Percentiles rank a stretch among this genome's conserved stretches.
Conservation (phyloP, 2,888 invertebrate genomes). For the Lordiphosa fenestrarum region DNA sequence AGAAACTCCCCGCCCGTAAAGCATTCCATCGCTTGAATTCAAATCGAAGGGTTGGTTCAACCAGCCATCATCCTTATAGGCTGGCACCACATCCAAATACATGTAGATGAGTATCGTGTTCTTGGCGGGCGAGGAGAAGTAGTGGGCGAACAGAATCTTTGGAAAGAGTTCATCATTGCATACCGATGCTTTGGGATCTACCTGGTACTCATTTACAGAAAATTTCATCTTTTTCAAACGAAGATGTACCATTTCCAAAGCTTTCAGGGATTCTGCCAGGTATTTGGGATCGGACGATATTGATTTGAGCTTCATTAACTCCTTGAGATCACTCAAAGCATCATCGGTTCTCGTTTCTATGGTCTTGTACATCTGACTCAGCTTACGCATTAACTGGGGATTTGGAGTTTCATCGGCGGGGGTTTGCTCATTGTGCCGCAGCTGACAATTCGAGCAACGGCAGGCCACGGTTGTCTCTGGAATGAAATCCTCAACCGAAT, state of each 20-base stretch:
- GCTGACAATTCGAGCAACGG: no score
- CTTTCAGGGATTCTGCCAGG: conserved; percentile 11
- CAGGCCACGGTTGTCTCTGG: no score
- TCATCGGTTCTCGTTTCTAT: conserved; percentile 13
- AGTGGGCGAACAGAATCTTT: conserved; percentile 43
- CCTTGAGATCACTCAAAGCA: conserved; percentile 11
- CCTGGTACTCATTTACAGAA: conserved; percentile 3
- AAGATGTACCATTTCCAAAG: conserved; percentile 29
- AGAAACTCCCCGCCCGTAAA: conserved; percentile 46
- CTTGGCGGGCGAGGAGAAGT: conserved; percentile 49
- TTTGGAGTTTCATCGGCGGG: no score
- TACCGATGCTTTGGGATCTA: neutral
- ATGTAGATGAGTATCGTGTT: conserved; percentile 40
- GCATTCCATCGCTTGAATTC: conserved; percentile 1
- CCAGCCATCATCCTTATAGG: conserved; percentile 26
- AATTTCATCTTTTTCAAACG: conserved; percentile 33
- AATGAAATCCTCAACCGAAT: no score
- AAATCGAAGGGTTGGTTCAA: conserved; percentile 37
- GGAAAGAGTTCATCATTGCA: conserved; percentile 2
- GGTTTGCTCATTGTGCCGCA: no score
- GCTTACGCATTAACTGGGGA: no score
- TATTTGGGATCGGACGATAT: conserved; percentile 27
- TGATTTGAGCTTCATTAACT: conserved; percentile 23
- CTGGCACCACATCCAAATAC: conserved; percentile 45
- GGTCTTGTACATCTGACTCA: no score